Percentiles rank a stretch among this genome's conserved stretches.
Conservation (phyloP, 2,888 invertebrate genomes). For the Phaonia tiefii region DNA sequence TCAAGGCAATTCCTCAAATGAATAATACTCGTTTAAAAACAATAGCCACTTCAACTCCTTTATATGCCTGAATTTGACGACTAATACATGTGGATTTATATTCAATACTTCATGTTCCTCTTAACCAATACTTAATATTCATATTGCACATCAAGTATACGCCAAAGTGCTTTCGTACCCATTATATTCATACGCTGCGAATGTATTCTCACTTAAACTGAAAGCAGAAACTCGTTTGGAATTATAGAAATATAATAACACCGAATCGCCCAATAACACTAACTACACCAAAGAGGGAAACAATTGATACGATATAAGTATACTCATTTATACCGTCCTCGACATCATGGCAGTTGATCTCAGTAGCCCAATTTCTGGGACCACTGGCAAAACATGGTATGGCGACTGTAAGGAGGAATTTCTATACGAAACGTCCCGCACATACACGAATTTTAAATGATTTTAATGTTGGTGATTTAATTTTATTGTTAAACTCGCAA, state of each 20-base stretch:
- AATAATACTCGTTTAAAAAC: no score
- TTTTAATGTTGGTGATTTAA: slow-evolving; percentile 60
- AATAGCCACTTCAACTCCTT: slow-evolving; percentile 28
- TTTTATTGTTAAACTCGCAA: slow-evolving; percentile 58
- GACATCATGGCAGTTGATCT: slow-evolving; percentile 36
- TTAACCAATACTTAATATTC: slow-evolving; percentile 29
- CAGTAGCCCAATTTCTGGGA: slow-evolving; percentile 10
- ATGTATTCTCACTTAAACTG: slow-evolving; percentile 30
- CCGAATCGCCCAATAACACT: not conserved
- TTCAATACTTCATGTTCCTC: not conserved
- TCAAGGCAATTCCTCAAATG: no score
- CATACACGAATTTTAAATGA: slow-evolving; percentile 56
- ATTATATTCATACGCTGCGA: slow-evolving; percentile 28
- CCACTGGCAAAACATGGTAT: no score
- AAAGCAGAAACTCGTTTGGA: slow-evolving; percentile 21
- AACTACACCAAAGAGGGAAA: no score
- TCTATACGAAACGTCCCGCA: slow-evolving; percentile 11
- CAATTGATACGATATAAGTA: not conserved
- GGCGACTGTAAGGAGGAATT: not conserved
- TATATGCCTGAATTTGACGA: slow-evolving; percentile 1
- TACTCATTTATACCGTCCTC: slow-evolving; percentile 21
- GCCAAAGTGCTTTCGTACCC: slow-evolving; percentile 32
- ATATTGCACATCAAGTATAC: slow-evolving; percentile 37
- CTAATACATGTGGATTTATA: not conserved
- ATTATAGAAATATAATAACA: slow-evolving; percentile 7